These are phyloP conservation scores for Helogale parvula DNA, from an alignment of 2,113 vertebrate species.

Conservation along the genomic window DNA sequence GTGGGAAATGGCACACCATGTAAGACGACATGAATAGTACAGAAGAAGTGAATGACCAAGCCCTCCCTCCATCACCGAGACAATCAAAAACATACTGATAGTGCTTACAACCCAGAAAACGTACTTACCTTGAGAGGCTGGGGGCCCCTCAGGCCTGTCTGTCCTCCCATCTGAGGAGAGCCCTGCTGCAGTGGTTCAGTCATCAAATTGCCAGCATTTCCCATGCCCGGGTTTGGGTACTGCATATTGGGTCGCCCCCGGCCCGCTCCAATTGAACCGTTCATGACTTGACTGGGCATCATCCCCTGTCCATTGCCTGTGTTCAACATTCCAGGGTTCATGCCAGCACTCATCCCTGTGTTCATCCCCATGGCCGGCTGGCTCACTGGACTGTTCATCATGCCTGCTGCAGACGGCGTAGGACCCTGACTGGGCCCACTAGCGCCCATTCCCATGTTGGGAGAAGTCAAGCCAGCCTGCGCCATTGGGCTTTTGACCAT, in stretches of 20 bases:
- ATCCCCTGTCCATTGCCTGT: slow-evolving; percentile 90
- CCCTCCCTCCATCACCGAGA: slow-evolving; percentile 78
- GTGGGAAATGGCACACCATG: not conserved
- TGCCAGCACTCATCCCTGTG: slow-evolving; percentile 89
- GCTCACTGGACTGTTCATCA: slow-evolving; percentile 89
- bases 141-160: slow-evolving; percentile 91
- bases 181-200: slow-evolving; percentile 93
- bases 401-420: slow-evolving; percentile 84
- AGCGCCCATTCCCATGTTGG: slow-evolving; percentile 85
- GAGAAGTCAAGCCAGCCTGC: slow-evolving; percentile 87
- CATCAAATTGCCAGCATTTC: slow-evolving; percentile 90
- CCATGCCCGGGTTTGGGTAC: slow-evolving; percentile 91
- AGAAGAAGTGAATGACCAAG: slow-evolving; percentile 79
- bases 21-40: not conserved
- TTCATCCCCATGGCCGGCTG: slow-evolving; percentile 89
- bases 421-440: slow-evolving; percentile 87
- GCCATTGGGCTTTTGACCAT: slow-evolving; percentile 91
- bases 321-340: slow-evolving; percentile 90
- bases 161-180: slow-evolving; percentile 91
- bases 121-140: slow-evolving; percentile 88
- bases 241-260: slow-evolving; percentile 90
- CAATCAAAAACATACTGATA: not conserved
- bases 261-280: slow-evolving; percentile 94
- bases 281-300: slow-evolving; percentile 95
- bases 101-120: not conserved